These are phyloP conservation scores for Baryphthengus martii DNA, from an alignment of 2,113 vertebrate species.

Conservation along the genomic window DNA sequence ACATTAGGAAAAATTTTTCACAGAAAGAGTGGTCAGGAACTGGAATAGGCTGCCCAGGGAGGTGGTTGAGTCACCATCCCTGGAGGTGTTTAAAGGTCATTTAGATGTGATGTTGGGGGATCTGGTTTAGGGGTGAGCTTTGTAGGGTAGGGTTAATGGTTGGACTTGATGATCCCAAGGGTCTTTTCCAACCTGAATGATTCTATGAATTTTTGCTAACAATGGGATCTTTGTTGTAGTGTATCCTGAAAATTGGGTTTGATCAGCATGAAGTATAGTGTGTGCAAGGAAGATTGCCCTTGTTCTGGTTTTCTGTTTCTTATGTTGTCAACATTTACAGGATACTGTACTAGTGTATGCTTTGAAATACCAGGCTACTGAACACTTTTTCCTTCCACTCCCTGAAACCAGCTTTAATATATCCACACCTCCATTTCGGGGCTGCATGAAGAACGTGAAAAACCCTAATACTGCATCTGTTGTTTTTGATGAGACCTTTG, in stretches of 20 bases:
- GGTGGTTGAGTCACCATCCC: no score
- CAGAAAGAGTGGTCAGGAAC: no score
- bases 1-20: no score
- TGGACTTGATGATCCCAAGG: no score
- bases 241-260: background rate
- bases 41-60: no score
- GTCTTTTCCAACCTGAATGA: no score
- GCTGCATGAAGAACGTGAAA: slow-evolving; percentile 82
- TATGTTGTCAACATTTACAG: background rate
- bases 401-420: slow-evolving; percentile 80
- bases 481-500: slow-evolving; percentile 73
- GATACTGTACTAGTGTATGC: background rate
- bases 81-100: no score
- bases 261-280: background rate
- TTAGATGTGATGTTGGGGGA: no score
- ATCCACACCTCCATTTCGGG: slow-evolving; percentile 80
- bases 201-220: background rate
- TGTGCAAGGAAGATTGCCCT: background rate
- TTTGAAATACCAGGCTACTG: background rate
- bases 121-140: no score
- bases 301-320: background rate
- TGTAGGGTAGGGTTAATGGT: no score
- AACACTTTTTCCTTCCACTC: background rate
- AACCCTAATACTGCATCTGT: slow-evolving; percentile 23
- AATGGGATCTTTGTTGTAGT: background rate